Percentiles rank a stretch among this genome's conserved stretches.
These are phyloP conservation scores for Gibbula magus DNA, from an alignment of 2,888 invertebrate genomes.

Conservation along the genomic window DNA sequence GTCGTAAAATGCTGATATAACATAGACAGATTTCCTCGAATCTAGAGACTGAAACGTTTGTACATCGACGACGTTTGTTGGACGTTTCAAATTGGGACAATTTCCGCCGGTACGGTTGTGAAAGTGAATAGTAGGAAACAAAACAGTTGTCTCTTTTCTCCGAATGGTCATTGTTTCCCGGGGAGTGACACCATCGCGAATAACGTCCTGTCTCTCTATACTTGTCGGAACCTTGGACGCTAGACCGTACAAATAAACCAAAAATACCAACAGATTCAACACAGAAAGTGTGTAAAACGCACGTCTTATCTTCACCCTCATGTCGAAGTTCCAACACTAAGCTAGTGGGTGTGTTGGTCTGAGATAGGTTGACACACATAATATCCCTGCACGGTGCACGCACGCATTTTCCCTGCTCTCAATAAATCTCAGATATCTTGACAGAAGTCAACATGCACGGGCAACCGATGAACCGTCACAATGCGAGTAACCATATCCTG, in stretches of 20 bases:
- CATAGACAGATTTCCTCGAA: not conserved
- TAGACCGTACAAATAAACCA: constrained; percentile 5
- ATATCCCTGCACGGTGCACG: not conserved
- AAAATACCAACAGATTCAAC: not conserved
- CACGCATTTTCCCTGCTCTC: not conserved
- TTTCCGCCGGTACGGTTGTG: not conserved
- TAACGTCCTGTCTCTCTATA: not conserved
- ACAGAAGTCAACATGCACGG: too few relatives aligned
- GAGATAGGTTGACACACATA: too few relatives aligned
- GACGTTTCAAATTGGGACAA: constrained; percentile 22
- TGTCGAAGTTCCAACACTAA: not conserved
- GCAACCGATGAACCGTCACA: too few relatives aligned
- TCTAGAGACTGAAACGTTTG: constrained; percentile 29
- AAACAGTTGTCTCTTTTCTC: not conserved
- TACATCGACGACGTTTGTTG: constrained; percentile 17
- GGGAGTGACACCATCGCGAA: not conserved
- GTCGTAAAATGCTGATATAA: constrained; percentile 39
- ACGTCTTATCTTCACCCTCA: constrained; percentile 11
- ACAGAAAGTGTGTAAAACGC: not conserved
- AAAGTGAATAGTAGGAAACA: not conserved
- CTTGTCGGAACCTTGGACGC: not conserved
- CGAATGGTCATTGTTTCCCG: not conserved
- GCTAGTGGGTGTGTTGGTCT: too few relatives aligned
- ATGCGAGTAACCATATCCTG: too few relatives aligned
- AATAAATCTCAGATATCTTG: too few relatives aligned